Percentiles rank a stretch among this genome's conserved stretches.
These are phyloP conservation scores for Vireo altiloquus DNA, from an alignment of 2,113 vertebrate species.

Conservation along the genomic window DNA sequence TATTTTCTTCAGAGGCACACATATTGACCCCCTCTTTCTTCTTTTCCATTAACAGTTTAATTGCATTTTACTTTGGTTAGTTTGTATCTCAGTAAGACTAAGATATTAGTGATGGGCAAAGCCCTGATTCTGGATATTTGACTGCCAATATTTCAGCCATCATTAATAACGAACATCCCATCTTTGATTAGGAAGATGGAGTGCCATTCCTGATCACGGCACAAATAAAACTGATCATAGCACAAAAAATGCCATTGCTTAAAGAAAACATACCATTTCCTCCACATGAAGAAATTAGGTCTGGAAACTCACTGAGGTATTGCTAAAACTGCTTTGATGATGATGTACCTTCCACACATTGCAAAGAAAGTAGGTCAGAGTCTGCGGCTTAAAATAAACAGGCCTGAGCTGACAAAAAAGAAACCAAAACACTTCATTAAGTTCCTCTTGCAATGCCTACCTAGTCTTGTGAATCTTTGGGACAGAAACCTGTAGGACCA, in stretches of 20 bases:
- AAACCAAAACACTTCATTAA: background rate
- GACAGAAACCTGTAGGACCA: background rate
- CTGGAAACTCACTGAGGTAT: constrained; percentile 22
- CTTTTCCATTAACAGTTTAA: background rate
- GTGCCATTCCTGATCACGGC: background rate
- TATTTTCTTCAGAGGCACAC: background rate
- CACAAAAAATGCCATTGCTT: background rate
- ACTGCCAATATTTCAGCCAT: background rate
- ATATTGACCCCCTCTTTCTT: background rate
- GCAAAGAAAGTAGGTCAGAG: background rate
- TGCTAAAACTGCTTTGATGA: constrained; percentile 53
- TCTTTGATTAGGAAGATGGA: constrained; percentile 5
- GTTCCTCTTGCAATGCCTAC: background rate
- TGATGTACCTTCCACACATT: background rate
- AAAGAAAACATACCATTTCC: constrained; percentile 30
- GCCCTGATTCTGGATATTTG: background rate
- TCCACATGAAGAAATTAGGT: constrained; percentile 36
- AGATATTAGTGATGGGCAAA: background rate
- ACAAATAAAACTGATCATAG: constrained; percentile 16
- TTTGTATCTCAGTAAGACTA: background rate
- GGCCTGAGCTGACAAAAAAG: background rate
- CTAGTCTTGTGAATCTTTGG: background rate
- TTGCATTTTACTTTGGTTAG: background rate
- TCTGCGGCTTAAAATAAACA: background rate
- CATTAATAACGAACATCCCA: background rate